Conservation (phyloP, 92 coral and sea anemone genomes). For the Siderastrea radians region DNA sequence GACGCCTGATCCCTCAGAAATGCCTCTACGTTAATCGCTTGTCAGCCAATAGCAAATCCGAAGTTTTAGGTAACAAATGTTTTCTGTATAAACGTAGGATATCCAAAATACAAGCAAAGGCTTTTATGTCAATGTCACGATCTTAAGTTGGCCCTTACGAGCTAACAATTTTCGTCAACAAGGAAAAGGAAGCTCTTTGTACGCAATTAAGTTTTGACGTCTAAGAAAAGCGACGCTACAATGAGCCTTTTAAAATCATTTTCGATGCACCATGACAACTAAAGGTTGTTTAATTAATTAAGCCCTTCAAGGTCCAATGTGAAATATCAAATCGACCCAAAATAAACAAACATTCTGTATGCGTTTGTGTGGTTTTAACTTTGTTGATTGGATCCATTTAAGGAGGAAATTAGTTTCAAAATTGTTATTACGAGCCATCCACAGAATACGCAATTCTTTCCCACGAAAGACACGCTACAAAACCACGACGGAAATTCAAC, state of each 20-base stretch:
- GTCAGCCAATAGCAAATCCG: neutral
- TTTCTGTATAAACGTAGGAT: neutral
- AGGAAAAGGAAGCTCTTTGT: slow-evolving; percentile 17
- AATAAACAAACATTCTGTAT: slow-evolving; percentile 15
- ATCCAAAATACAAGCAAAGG: slow-evolving; percentile 8
- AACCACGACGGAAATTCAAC: neutral
- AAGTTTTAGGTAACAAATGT: slow-evolving; percentile 13
- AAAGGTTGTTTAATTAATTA: slow-evolving; percentile 35
- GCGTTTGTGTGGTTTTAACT: slow-evolving; percentile 32
- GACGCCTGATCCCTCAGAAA: neutral
- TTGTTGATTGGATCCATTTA: slow-evolving; percentile 19
- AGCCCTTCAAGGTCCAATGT: slow-evolving; percentile 27
- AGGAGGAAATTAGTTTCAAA: slow-evolving; percentile 20
- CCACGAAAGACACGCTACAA: neutral
- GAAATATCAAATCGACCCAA: slow-evolving; percentile 35
- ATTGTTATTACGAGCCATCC: slow-evolving; percentile 11
- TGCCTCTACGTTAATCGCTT: slow-evolving; percentile 19
- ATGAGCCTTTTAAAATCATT: slow-evolving; percentile 11
- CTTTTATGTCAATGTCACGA: slow-evolving; percentile 1
- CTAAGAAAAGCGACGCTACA: neutral
- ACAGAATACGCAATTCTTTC: neutral
- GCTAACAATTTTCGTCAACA: slow-evolving; percentile 8
- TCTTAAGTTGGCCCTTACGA: slow-evolving; percentile 20
- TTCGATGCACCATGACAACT: slow-evolving; percentile 29
- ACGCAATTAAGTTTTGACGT: slow-evolving; percentile 26